Conservation (phyloP, 2,888 invertebrate species). For the Rhingia campestris region DNA sequence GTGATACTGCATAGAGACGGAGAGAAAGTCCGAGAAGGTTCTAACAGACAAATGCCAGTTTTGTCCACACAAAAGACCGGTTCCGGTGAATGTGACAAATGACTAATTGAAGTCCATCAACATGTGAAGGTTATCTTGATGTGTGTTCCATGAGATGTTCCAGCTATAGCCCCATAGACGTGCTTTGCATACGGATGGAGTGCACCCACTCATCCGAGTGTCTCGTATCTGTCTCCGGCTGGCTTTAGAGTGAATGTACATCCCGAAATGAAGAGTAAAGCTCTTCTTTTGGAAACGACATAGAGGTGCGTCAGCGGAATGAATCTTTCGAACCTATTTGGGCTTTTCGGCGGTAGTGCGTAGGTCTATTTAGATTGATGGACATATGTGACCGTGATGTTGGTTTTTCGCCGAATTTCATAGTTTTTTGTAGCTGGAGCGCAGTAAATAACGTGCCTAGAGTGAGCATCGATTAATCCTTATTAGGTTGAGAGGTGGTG, state of each 20-base stretch:
- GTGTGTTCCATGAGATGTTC: conserved; percentile 35
- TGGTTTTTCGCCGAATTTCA: conserved; percentile 3
- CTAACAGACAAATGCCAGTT: not conserved
- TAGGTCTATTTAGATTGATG: conserved; percentile 46
- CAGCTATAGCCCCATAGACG: conserved; percentile 33
- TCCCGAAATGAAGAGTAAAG: not conserved
- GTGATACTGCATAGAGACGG: not conserved
- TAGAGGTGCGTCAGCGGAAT: conserved; percentile 24
- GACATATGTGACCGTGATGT: not conserved
- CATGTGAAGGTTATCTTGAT: conserved; percentile 52
- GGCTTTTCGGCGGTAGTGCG: conserved; percentile 18
- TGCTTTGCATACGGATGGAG: conserved; percentile 28
- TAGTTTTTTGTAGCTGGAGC: not conserved
- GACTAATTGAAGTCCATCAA: conserved; percentile 19
- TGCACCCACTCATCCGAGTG: conserved; percentile 27
- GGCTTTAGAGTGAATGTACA: conserved; percentile 29
- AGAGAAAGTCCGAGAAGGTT: conserved; percentile 19
- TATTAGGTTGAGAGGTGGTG: not conserved
- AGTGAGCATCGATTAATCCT: not conserved
- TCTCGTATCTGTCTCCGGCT: conserved; percentile 44
- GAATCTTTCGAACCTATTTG: not conserved
- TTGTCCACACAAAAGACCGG: not conserved
- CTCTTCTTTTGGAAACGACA: conserved; percentile 25
- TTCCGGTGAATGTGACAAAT: conserved; percentile 4
- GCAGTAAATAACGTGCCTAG: not conserved